Percentiles rank a stretch among this genome's conserved stretches.
phyloP scores from a whole-genome alignment of 2,888 invertebrate species.

The Steinernema hermaphroditum region DNA sequence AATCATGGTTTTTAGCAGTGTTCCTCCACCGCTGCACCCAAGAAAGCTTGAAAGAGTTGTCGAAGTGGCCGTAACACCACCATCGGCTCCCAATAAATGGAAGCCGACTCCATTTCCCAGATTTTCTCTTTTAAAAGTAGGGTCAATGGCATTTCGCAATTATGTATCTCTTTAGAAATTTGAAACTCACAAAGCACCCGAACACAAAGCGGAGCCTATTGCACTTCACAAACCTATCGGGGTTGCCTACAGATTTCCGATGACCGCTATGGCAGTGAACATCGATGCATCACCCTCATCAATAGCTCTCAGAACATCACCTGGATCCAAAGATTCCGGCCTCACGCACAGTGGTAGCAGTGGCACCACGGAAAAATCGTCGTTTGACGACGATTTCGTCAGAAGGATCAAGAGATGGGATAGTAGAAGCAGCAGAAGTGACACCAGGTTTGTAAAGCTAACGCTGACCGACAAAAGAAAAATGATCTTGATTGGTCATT shows the following conservation, averaged over 20 bases:
- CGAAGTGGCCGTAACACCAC: background rate
- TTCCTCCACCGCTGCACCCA: conserved; percentile 13
- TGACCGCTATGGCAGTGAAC: background rate
- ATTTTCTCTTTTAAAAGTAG: background rate
- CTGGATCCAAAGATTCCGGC: conserved; percentile 16
- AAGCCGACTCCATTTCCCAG: conserved; percentile 20
- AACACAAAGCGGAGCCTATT: background rate
- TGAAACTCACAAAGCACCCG: background rate
- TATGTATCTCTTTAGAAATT: background rate
- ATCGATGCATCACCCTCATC: background rate
- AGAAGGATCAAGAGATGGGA: conserved; percentile 21
- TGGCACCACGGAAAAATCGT: background rate
- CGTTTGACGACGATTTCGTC: conserved; percentile 23
- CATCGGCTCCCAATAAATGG: conserved; percentile 1
- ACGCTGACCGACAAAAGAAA: too few species aligned
- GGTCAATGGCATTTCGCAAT: background rate
- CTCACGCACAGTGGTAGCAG: conserved; percentile 22
- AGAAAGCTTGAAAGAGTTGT: background rate
- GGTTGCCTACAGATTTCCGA: conserved; percentile 5
- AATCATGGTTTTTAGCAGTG: background rate
- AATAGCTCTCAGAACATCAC: background rate
- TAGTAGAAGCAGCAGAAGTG: conserved; percentile 22
- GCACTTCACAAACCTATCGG: background rate
- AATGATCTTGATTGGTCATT: too few species aligned
- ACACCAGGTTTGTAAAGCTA: conserved; percentile 3